Evolutionary conservation across 2,113 vertebrate genomes (phyloP).

Genomic region (Agelaius phoeniceus): DNA sequence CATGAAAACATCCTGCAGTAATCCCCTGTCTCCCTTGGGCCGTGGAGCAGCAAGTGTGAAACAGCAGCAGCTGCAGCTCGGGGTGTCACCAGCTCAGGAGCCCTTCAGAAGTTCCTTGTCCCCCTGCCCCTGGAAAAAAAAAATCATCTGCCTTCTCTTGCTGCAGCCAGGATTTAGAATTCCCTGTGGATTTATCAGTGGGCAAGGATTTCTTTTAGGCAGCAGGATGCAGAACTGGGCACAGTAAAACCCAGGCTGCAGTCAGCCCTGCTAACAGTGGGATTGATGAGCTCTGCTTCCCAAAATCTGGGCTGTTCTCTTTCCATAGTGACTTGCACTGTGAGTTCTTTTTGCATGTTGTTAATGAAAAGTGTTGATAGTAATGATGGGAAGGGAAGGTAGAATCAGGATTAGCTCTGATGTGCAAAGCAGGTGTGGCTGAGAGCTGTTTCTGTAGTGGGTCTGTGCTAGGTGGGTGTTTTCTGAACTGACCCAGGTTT

Average conservation of each 20-base stretch:
- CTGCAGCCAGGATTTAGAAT: neutral
- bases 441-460: fast-evolving
- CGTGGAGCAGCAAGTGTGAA: neutral
- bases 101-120: neutral
- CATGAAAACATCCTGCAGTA: neutral
- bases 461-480: neutral
- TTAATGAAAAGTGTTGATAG: neutral
- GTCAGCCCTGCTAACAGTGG: neutral
- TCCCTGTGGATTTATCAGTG: neutral
- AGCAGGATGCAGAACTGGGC: fast-evolving
- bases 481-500: neutral
- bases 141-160: neutral
- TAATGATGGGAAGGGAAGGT: neutral
- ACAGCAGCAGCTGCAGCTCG: neutral
- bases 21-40: neutral
- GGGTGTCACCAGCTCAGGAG: neutral
- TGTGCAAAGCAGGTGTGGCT: neutral
- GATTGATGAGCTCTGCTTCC: neutral
- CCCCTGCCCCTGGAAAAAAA: neutral
- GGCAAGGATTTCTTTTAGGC: neutral
- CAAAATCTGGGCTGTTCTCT: fast-evolving
- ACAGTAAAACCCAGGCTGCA: neutral
- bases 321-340: neutral
- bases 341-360: neutral
- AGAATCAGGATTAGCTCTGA: neutral